Percentiles rank a stretch among this genome's conserved stretches.
These are phyloP conservation scores for Ptilodon capucinus DNA, from an alignment of 2,888 invertebrate genomes.

Conservation along the genomic window DNA sequence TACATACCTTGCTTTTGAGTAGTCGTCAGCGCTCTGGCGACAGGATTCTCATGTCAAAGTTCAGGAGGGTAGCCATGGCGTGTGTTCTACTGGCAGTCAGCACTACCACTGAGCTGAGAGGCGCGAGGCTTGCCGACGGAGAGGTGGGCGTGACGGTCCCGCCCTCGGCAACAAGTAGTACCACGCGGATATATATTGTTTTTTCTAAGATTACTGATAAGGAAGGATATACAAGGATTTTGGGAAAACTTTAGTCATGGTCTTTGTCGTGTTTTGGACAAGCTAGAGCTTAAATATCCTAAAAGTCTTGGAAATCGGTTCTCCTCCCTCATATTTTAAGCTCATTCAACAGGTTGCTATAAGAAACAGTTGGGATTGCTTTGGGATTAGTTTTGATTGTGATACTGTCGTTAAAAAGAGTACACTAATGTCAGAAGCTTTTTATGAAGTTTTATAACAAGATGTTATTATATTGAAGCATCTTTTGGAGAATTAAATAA, in stretches of 20 bases:
- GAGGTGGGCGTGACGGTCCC: conserved; percentile 48
- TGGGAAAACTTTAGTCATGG: background rate
- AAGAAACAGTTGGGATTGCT: too few relatives aligned
- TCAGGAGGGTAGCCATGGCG: conserved; percentile 68
- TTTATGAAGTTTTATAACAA: too few relatives aligned
- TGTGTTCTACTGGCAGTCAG: conserved; percentile 25
- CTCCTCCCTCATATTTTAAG: too few relatives aligned
- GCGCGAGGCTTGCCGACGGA: conserved; percentile 17
- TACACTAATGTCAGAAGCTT: too few relatives aligned
- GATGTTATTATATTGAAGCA: too few relatives aligned
- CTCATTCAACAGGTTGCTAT: too few relatives aligned
- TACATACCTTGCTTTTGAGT: conserved; percentile 73
- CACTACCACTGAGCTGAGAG: conserved; percentile 20
- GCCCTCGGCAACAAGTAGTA: conserved; percentile 72
- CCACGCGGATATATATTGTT: conserved; percentile 7
- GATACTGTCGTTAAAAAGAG: too few relatives aligned
- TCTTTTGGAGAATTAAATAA: too few relatives aligned
- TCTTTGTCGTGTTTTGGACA: background rate
- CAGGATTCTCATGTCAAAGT: conserved; percentile 74
- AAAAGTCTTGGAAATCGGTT: too few relatives aligned
- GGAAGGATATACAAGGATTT: conserved; percentile 14
- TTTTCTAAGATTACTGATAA: conserved; percentile 14
- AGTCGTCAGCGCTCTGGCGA: conserved; percentile 82
- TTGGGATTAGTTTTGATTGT: too few relatives aligned
- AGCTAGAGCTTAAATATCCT: too few relatives aligned